These are phyloP conservation scores for Halisarca cf. caerulea DNA, from an alignment of 37 sponge, comb jelly and placozoan species.

Conservation along the genomic window DNA sequence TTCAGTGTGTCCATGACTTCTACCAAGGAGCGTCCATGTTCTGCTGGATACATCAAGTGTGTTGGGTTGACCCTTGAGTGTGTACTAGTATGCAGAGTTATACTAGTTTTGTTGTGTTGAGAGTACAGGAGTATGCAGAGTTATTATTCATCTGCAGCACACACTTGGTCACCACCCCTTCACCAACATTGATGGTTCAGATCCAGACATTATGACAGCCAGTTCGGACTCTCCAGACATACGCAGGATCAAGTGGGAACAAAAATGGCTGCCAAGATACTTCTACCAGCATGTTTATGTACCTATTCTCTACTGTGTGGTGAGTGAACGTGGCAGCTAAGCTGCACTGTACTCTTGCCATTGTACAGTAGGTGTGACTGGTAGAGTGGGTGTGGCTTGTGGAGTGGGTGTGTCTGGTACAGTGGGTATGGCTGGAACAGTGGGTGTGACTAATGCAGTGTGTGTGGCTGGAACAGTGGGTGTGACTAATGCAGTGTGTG, in stretches of 20 bases:
- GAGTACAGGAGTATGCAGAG: not conserved
- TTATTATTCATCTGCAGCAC: constrained; percentile 55
- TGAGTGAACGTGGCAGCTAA: constrained; percentile 40
- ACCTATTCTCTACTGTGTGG: constrained; percentile 88
- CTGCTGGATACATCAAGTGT: constrained; percentile 83
- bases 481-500: no score
- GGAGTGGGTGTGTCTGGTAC: no score
- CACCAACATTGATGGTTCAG: constrained; percentile 91
- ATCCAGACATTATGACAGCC: constrained; percentile 92
- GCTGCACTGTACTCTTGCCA: no score
- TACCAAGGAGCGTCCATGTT: constrained; percentile 80
- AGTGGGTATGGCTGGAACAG: no score
- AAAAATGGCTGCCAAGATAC: constrained; percentile 88
- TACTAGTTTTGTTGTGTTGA: no score
- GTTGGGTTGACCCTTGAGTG: not conserved
- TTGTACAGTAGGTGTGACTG: no score
- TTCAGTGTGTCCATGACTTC: constrained; percentile 78
- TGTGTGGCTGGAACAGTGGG: no score
- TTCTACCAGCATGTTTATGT: constrained; percentile 91
- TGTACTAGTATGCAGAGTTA: no score
- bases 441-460: no score
- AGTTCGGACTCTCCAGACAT: constrained; percentile 72
- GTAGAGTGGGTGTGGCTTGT: no score
- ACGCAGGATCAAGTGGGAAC: constrained; percentile 84
- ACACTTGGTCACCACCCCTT: constrained; percentile 88